Percentiles rank a stretch among this genome's conserved stretches.
Conservation (phyloP, 2,888 invertebrate species). For the Sinhomidia bicolor region DNA sequence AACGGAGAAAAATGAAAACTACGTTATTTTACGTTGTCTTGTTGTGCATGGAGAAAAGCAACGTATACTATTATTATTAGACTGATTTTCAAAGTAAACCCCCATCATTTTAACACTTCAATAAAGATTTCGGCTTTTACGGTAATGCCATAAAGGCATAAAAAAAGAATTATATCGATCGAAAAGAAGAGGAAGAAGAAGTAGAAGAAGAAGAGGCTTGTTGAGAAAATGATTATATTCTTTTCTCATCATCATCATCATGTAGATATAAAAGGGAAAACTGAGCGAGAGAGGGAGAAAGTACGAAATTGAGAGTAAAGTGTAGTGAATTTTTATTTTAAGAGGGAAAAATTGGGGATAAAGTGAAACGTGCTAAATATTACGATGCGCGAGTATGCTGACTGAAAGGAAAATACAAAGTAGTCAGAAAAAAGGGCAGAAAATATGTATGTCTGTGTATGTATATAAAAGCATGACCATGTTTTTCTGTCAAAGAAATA, state of each 20-base stretch:
- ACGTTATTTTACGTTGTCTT: background rate
- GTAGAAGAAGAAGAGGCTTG: background rate
- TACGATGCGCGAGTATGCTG: background rate
- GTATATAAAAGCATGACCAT: background rate
- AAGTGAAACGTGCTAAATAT: constrained; percentile 35
- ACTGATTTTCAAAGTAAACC: constrained; percentile 13
- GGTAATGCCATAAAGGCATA: background rate
- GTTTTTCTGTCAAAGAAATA: background rate
- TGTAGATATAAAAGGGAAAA: background rate
- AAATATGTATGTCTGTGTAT: background rate
- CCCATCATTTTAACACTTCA: constrained; percentile 51
- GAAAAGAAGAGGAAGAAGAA: too few species aligned
- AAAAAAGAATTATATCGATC: background rate
- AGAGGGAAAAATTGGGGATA: background rate
- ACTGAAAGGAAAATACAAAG: background rate
- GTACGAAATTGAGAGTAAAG: constrained; percentile 14
- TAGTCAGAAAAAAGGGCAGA: background rate
- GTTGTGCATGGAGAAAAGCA: background rate
- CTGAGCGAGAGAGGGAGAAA: too few species aligned
- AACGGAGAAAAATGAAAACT: background rate
- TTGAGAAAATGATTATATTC: constrained; percentile 21
- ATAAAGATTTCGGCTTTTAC: constrained; percentile 48
- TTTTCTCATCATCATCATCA: background rate
- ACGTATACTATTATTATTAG: constrained; percentile 27
- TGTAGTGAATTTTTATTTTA: constrained; percentile 20